Conservation (phyloP, 2,888 invertebrate species). For the Alentia gelatinosa region DNA sequence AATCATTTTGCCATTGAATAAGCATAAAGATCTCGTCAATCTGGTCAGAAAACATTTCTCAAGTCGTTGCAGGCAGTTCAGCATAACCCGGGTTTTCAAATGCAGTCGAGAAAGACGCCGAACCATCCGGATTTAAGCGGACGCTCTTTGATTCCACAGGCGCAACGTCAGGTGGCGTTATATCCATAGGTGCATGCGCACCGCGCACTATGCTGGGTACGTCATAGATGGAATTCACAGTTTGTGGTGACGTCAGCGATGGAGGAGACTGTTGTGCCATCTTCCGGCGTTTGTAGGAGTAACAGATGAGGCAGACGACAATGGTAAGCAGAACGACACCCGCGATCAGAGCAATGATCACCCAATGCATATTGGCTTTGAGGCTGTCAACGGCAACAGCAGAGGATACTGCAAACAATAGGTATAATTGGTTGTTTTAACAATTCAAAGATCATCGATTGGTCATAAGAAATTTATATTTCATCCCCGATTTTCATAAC, state of each 20-base stretch:
- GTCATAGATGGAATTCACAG: not conserved
- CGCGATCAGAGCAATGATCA: not conserved
- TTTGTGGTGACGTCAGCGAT: not conserved
- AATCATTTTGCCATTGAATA: no score
- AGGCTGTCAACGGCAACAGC: not conserved
- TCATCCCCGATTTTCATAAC: no score
- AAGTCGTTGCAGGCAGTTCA: not conserved
- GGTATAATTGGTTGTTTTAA: no score
- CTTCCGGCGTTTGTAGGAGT: not conserved
- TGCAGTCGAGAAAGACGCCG: not conserved
- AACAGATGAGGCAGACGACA: not conserved
- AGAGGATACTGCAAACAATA: not conserved
- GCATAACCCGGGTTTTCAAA: slow-evolving; percentile 40
- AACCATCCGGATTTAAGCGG: slow-evolving; percentile 15
- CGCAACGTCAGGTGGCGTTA: not conserved
- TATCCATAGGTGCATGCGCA: not conserved
- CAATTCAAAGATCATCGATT: no score
- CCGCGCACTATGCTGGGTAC: not conserved
- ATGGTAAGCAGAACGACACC: not conserved
- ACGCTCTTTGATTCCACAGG: not conserved
- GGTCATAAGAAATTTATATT: no score
- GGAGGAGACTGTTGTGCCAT: not conserved
- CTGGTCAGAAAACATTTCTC: no score
- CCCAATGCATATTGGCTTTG: not conserved
- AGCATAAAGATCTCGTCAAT: no score